phyloP scores from a whole-genome alignment of 2,797 vertebrate genomes.

The Galaxias olidus region DNA sequence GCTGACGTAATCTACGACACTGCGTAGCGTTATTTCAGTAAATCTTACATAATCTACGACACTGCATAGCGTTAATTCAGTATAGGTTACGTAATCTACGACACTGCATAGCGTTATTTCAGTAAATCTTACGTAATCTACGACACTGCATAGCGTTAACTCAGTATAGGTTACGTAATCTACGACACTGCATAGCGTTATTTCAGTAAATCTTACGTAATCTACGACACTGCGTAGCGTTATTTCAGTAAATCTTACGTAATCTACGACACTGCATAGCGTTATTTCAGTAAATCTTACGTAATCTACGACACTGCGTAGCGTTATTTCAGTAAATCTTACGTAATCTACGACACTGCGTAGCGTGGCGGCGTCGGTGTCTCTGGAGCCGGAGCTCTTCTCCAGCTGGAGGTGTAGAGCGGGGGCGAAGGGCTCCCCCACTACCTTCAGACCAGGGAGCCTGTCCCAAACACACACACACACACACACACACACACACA shows the following conservation, averaged over 20 bases:
- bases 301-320: slow-evolving; percentile 83
- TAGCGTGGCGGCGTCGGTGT: slow-evolving; percentile 82
- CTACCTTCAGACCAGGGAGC: slow-evolving; percentile 83
- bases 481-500: too few species aligned
- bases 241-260: too few species aligned
- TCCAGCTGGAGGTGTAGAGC: slow-evolving; percentile 89
- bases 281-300: too few species aligned
- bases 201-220: too few species aligned
- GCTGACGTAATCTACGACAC: slow-evolving; percentile 87
- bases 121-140: slow-evolving; percentile 89
- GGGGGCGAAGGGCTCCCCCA: slow-evolving; percentile 83
- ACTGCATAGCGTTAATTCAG: slow-evolving; percentile 83
- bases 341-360: slow-evolving; percentile 85
- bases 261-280: slow-evolving; percentile 83
- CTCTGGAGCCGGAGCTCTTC: slow-evolving; percentile 83
- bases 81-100: slow-evolving; percentile 86
- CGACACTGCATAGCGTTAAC: slow-evolving; percentile 84
- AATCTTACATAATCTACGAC: slow-evolving; percentile 90
- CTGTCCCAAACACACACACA: slow-evolving; percentile 58
- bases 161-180: slow-evolving; percentile 89
- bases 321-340: slow-evolving; percentile 64
- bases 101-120: slow-evolving; percentile 84
- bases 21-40: slow-evolving; percentile 84
- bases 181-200: slow-evolving; percentile 83
- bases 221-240: slow-evolving; percentile 83